Evolutionary conservation across 2,797 vertebrate species (phyloP), one percentile per base, ranked within the genome.

Genomic region (Anisognathus igniventris): DNA sequence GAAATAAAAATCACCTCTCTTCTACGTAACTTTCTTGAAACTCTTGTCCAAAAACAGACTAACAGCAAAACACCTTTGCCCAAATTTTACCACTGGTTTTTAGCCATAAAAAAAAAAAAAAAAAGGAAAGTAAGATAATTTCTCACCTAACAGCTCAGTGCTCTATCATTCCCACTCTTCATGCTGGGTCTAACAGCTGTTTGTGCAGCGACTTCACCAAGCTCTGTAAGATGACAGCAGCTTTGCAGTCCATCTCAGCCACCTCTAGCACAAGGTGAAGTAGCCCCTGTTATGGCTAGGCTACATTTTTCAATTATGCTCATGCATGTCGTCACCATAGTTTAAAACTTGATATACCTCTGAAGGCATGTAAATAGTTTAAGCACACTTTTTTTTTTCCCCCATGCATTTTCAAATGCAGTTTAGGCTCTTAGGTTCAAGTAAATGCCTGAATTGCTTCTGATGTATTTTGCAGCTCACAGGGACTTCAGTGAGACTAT

Each of bases 321-420:
- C 22, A 14, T 40, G 22, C 11, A 31, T 12, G 3, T 9, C 50
- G 68, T 18, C 7, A 30, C 31, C 31, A 14, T n/a, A 7, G 12
- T 50, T 86, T 37, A 76, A 68, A 86, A 50, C 39, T 17, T 30
- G 3, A 37, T 45, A 23, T 11, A 39, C 18, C 23, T 88, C 35
- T 48, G 14, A 81, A 87, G 33, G 7, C 19, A 44, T 7, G 4
- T 33, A 54, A 53, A 60, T 48, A 2, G 66, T 75, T 72, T 42
- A 33, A 47, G 31, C 9, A 37, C 22, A 16, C 2, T 3, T n/a
- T 20, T 19, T 15, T 31, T 15, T 31, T 2, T 2, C 16, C 0
- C 10, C 1, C 0, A 27, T 27, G 17, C 7, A 12, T 27, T 82
- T 92, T 70, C 20, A 76, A 76, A 45, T 17, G 17, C 13, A 20